phyloP scores from a whole-genome alignment of 1,140 invertebrate genomes.

The Phymastichus coffea region DNA sequence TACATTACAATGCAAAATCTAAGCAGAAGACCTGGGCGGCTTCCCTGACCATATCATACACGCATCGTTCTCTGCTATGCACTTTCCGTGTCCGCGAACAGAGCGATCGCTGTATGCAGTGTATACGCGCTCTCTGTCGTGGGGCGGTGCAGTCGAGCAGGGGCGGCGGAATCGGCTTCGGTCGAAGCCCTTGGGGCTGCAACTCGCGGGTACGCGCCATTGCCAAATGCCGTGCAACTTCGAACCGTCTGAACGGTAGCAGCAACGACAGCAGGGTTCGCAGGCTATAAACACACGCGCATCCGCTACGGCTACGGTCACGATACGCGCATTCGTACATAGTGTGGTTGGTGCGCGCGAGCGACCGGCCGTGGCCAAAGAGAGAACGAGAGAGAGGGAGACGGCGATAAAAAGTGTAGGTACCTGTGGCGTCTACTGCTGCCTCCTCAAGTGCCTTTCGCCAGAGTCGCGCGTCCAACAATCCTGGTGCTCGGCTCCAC shows the following conservation, averaged over 20 bases:
- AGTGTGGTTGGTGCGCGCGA: slow-evolving; percentile 51
- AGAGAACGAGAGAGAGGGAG: background rate
- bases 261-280: slow-evolving; percentile 39
- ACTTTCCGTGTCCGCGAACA: too few species aligned
- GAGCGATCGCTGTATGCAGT: background rate
- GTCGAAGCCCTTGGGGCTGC: slow-evolving; percentile 27
- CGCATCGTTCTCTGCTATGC: too few species aligned
- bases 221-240: slow-evolving; percentile 36
- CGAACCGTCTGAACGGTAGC: background rate
- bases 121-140: background rate
- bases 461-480: slow-evolving; percentile 11
- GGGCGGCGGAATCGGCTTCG: slow-evolving; percentile 25
- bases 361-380: slow-evolving; percentile 1
- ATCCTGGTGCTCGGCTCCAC: background rate
- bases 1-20: too few species aligned
- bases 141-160: slow-evolving; percentile 5
- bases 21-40: too few species aligned
- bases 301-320: slow-evolving; percentile 39
- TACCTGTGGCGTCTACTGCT: slow-evolving; percentile 24
- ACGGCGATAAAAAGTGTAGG: background rate
- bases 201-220: slow-evolving; percentile 43
- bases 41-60: too few species aligned
- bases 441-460: slow-evolving; percentile 10
- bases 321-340: slow-evolving; percentile 43
- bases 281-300: slow-evolving; percentile 52